Evolutionary conservation across 2,113 vertebrate genomes (phyloP).

Genomic region (Caretta caretta): DNA sequence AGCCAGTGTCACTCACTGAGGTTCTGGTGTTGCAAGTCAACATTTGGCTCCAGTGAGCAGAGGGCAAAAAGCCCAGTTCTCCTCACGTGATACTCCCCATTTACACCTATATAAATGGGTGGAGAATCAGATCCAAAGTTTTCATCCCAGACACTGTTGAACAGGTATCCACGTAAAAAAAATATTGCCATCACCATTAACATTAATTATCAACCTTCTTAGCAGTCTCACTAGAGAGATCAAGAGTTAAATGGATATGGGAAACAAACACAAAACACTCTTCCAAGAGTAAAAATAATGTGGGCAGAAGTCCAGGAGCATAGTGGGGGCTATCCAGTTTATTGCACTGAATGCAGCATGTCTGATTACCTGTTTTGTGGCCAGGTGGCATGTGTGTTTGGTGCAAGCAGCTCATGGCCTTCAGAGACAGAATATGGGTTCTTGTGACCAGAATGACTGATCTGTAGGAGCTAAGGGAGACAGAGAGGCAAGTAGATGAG

Average conservation of each 20-base stretch:
- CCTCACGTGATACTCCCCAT: background rate
- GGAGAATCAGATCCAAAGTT: background rate
- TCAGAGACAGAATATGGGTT: background rate
- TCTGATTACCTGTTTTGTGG: background rate
- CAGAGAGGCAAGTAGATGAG: background rate
- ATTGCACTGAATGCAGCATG: background rate
- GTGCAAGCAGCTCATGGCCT: background rate
- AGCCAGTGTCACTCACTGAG: background rate
- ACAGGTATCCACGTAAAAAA: background rate
- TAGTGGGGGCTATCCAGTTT: background rate
- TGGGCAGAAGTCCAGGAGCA: background rate
- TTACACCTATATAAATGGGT: background rate
- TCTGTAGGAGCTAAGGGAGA: background rate
- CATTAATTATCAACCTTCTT: accelerated
- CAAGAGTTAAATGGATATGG: background rate
- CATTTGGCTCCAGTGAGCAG: background rate
- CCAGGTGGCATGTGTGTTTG: background rate
- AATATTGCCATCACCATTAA: background rate
- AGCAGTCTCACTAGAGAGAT: background rate
- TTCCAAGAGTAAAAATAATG: background rate
- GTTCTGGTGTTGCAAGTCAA: background rate
- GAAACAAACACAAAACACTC: background rate
- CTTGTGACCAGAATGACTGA: background rate
- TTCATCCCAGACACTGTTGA: background rate
- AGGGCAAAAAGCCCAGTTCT: background rate